Conservation (phyloP, 2,888 invertebrate genomes). For the Heliconius ismenius region DNA sequence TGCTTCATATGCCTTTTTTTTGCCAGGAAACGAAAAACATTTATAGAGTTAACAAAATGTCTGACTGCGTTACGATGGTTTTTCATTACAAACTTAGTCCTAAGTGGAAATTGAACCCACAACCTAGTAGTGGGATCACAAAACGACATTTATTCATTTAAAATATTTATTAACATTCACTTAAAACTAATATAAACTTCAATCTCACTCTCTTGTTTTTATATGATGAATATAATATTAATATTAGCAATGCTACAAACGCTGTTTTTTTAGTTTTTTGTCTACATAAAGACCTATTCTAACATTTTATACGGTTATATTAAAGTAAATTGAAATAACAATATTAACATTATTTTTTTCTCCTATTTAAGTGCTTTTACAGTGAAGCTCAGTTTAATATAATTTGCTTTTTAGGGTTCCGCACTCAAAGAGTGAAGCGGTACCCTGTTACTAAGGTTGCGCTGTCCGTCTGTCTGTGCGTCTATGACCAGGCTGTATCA, state of each 20-base stretch:
- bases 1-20: too few species aligned
- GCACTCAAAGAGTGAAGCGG: too few species aligned
- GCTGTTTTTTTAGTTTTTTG: not conserved
- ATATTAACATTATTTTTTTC: not conserved
- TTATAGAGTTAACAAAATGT: too few species aligned
- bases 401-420: not conserved
- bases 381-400: too few species aligned
- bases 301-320: conserved; percentile 11
- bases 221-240: not conserved
- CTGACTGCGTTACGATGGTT: too few species aligned
- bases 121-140: not conserved
- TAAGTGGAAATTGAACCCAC: not conserved
- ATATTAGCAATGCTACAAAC: conserved; percentile 1
- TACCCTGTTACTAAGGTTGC: too few species aligned
- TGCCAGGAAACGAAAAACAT: too few species aligned
- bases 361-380: conserved; percentile 3
- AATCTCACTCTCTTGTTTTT: conserved; percentile 2
- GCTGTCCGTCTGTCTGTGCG: too few species aligned
- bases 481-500: too few species aligned
- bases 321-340: conserved; percentile 12
- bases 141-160: too few species aligned
- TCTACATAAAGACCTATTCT: conserved; percentile 1
- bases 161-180: not conserved
- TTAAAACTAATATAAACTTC: not conserved
- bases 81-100: not conserved